Base-by-base conservation (phyloP, 2,888 invertebrate genomes). In the Elgonia sp. region DNA sequence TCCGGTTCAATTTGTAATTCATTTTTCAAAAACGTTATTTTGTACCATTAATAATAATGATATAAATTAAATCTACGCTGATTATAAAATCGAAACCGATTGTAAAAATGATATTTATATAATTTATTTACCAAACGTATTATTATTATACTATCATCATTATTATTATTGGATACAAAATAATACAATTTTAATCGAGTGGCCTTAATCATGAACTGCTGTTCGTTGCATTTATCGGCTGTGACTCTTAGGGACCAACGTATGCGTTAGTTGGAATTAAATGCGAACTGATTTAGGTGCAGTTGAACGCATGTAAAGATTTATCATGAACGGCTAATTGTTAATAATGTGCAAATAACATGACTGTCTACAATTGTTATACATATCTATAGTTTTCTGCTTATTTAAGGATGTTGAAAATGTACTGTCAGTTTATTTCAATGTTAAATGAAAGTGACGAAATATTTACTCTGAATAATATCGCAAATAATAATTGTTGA, bases 191-290 rank as follows among this genome's bases (percentile, higher is more conserved):
- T 86, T 60, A 82, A 84, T 90, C 89, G 89, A 90, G 91, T 90
- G 91, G 90, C 91, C 91, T 91, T 91, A 90, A 91, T 90, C 90
- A 89, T 90, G 90, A 90, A 91, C 90, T 91, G 89, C 87, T 90
- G 93, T 93, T 93, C 91, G 91, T 93, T 94, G 94, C 94, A 94
- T 94, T 94, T 94, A 93, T 93, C 93, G 94, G 94, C 94, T 94
- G 94, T 94, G 94, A 94, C 93, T 92, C 90, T 92, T 94, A 93
- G 93, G 94, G 94, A 94, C 94, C 94, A 94, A 94, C 77, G 91
- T 92, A 91, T 92, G 89, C 86, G 67, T 89, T 91, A 89, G 91
- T 90, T 89, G 65, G 86, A 90, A 84, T 86, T 75, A 72, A 75
- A 63, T 77, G 77, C 69, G 82, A 65, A 77, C 21, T 50, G 84